These are phyloP conservation scores for Lates japonicus DNA, from an alignment of 2,797 vertebrate genomes.

Conservation along the genomic window DNA sequence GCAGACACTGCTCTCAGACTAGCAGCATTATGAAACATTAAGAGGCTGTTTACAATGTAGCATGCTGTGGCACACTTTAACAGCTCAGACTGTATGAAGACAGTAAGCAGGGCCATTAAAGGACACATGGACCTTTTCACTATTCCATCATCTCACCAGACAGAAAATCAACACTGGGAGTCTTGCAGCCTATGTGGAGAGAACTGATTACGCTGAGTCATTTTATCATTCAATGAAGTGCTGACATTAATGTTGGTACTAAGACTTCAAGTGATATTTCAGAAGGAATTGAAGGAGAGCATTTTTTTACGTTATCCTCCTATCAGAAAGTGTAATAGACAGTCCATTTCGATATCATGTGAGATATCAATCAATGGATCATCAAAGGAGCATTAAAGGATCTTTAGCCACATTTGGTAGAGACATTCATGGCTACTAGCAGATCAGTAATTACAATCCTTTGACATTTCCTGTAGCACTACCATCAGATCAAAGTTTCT, in stretches of 20 bases:
- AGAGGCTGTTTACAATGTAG: slow-evolving; percentile 42
- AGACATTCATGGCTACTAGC: neutral
- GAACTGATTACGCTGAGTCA: slow-evolving; percentile 50
- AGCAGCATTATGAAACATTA: slow-evolving; percentile 48
- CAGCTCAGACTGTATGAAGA: slow-evolving; percentile 32
- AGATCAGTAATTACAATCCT: neutral
- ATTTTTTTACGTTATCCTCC: slow-evolving; percentile 33
- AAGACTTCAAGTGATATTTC: slow-evolving; percentile 37
- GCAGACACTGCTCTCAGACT: slow-evolving; percentile 38
- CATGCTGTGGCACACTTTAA: slow-evolving; percentile 33
- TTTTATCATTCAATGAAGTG: slow-evolving; percentile 58
- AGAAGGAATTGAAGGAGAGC: slow-evolving; percentile 26
- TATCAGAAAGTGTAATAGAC: neutral
- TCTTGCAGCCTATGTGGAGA: slow-evolving; percentile 31
- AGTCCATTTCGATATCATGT: slow-evolving; percentile 27
- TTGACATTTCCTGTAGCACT: neutral
- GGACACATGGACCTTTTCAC: slow-evolving; percentile 35
- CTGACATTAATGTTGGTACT: slow-evolving; percentile 52
- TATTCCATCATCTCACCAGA: slow-evolving; percentile 40
- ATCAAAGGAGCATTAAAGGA: slow-evolving; percentile 1
- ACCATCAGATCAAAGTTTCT: too few relatives aligned
- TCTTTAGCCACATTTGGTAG: neutral
- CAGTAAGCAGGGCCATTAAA: slow-evolving; percentile 46
- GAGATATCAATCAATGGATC: neutral
- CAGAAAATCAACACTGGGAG: neutral